Percentiles rank a stretch among this genome's conserved stretches.
These are phyloP conservation scores for Phymanthus crucifer DNA, from an alignment of 92 coral and sea anemone genomes.

Conservation along the genomic window DNA sequence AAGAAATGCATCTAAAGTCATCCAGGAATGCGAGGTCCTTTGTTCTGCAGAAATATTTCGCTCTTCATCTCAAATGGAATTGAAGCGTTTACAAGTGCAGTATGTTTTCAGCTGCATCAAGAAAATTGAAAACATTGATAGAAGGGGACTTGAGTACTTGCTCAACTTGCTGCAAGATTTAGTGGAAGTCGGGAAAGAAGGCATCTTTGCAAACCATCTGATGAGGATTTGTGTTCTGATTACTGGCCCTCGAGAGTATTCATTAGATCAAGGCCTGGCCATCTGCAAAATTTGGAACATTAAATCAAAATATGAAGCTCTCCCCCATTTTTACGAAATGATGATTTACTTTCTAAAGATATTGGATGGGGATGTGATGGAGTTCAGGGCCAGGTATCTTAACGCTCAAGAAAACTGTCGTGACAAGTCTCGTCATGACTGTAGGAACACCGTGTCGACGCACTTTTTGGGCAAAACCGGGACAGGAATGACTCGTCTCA, in stretches of 20 bases:
- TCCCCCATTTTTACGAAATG: slow-evolving; percentile 78
- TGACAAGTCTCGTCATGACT: slow-evolving; percentile 66
- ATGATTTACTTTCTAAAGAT: slow-evolving; percentile 66
- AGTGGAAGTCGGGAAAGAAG: slow-evolving; percentile 53
- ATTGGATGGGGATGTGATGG: slow-evolving; percentile 60
- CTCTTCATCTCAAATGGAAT: slow-evolving; percentile 48
- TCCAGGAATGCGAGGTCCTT: slow-evolving; percentile 54
- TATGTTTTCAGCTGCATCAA: slow-evolving; percentile 55
- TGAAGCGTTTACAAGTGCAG: slow-evolving; percentile 71
- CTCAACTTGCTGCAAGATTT: slow-evolving; percentile 63
- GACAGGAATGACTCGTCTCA: slow-evolving; percentile 69
- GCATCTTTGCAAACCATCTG: slow-evolving; percentile 53
- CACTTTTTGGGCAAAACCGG: slow-evolving; percentile 64
- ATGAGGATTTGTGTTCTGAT: slow-evolving; percentile 69
- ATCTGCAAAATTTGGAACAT: slow-evolving; percentile 61
- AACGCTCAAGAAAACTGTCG: slow-evolving; percentile 45
- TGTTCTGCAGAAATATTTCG: slow-evolving; percentile 61
- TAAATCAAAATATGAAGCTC: slow-evolving; percentile 41
- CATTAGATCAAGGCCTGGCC: slow-evolving; percentile 57
- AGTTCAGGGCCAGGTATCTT: slow-evolving; percentile 38
- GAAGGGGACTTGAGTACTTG: slow-evolving; percentile 41
- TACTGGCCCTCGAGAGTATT: slow-evolving; percentile 55
- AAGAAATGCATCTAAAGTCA: slow-evolving; percentile 48
- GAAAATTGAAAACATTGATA: slow-evolving; percentile 42
- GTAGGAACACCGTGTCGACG: slow-evolving; percentile 50